Conservation (phyloP, 2,888 invertebrate genomes). For the Agrenia bidenticulata region DNA sequence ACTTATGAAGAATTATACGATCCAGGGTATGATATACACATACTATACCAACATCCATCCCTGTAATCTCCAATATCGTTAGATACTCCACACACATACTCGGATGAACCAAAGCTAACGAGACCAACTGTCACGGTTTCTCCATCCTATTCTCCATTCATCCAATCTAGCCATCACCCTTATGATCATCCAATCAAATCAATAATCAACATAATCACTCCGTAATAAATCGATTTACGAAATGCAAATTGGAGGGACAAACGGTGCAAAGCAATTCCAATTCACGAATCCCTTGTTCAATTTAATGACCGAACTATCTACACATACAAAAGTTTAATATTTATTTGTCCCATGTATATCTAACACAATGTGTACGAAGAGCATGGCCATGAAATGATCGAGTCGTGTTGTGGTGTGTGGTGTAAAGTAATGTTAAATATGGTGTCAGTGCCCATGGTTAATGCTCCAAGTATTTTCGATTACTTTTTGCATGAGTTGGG, state of each 20-base stretch:
- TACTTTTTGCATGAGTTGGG: no score
- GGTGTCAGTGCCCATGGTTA: no score
- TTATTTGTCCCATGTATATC: no score
- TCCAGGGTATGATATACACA: neutral
- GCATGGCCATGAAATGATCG: no score
- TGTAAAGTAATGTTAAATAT: no score
- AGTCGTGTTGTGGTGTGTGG: no score
- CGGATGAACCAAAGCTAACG: constrained; percentile 15
- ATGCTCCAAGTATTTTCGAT: no score
- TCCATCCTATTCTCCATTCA: constrained; percentile 8
- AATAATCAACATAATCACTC: constrained; percentile 20
- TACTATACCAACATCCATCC: neutral
- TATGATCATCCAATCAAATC: constrained; percentile 20
- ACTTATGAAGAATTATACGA: neutral
- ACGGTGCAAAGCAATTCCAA: neutral
- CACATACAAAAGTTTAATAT: no score
- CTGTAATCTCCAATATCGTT: no score
- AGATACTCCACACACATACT: neutral
- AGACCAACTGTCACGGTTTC: constrained; percentile 23
- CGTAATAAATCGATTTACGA: constrained; percentile 15
- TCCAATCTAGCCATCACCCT: neutral
- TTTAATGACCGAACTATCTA: neutral
- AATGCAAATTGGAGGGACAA: neutral
- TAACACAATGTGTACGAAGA: no score
- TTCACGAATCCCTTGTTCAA: constrained; percentile 3